A percentile compares a stretch with the other conserved stretches of the same genome.
phyloP scores from a whole-genome alignment of 2,113 vertebrate genomes.

The Budorcas taxicolor region DNA sequence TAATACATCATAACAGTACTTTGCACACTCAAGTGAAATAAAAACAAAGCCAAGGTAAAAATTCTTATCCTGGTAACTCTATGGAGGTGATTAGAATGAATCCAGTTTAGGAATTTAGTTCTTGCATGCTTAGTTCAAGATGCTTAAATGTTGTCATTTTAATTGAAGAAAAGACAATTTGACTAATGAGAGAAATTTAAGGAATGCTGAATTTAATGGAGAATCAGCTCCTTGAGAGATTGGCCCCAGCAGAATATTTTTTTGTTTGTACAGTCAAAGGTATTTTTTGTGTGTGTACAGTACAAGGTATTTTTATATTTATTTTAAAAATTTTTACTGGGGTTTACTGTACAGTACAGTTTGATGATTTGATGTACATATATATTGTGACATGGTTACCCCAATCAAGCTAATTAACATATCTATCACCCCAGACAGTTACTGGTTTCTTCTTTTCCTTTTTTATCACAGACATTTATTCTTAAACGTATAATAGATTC shows the following conservation, averaged over 20 bases:
- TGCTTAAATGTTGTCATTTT: not conserved
- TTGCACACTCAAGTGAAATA: not conserved
- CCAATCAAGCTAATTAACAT: not conserved
- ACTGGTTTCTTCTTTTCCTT: not conserved
- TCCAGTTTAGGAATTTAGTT: not conserved
- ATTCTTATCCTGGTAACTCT: not conserved
- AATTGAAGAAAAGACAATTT: slow-evolving; percentile 3
- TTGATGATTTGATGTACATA: not conserved
- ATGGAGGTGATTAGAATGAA: not conserved
- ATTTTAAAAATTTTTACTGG: not conserved
- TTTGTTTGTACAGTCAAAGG: not conserved
- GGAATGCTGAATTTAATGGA: not conserved
- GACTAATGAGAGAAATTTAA: not conserved
- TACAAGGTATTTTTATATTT: not conserved
- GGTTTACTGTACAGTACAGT: not conserved
- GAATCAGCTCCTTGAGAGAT: not conserved
- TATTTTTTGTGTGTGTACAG: not conserved
- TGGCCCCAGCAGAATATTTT: not conserved
- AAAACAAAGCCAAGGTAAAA: not conserved
- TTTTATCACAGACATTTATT: not conserved
- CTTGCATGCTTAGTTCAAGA: not conserved
- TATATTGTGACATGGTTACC: not conserved
- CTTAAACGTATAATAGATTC: not conserved
- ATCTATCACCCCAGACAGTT: not conserved
- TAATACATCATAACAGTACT: not conserved